These are phyloP conservation scores for Campylomormyrus tamandua DNA, from an alignment of 2,113 vertebrate species.

Conservation along the genomic window DNA sequence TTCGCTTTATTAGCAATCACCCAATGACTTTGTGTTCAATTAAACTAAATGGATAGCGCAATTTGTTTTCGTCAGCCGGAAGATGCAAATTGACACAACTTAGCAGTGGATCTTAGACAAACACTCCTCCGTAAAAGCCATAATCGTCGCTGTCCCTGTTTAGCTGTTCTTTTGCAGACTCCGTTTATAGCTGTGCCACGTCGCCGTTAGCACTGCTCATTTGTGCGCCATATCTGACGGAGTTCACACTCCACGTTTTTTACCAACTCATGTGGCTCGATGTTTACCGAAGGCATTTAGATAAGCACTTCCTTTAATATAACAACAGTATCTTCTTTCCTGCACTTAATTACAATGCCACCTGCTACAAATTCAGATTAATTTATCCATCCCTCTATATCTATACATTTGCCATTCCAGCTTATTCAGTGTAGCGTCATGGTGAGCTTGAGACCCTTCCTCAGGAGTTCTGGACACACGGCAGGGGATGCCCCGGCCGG, in stretches of 20 bases:
- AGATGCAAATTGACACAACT: not conserved
- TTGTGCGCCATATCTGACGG: not conserved
- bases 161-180: not conserved
- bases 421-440: not conserved
- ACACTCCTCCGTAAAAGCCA: not conserved
- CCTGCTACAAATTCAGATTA: not conserved
- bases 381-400: not conserved
- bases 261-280: not conserved
- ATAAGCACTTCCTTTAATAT: not conserved
- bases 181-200: not conserved
- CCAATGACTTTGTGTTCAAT: not conserved
- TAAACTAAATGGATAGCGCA: constrained; percentile 1
- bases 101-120: not conserved
- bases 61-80: not conserved
- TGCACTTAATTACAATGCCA: not conserved
- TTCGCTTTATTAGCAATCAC: not conserved
- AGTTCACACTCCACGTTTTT: not conserved
- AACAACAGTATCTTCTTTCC: not conserved
- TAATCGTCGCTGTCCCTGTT: not conserved
- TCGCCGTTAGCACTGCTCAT: not conserved
- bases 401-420: not conserved
- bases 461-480: not conserved
- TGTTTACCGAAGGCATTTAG: not conserved
- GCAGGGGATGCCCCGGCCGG: not conserved
- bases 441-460: not conserved